Evolutionary conservation across 2,888 invertebrate species (phyloP), one percentile per base, ranked within the genome.

Genomic region (Ectropis crepuscularia): DNA sequence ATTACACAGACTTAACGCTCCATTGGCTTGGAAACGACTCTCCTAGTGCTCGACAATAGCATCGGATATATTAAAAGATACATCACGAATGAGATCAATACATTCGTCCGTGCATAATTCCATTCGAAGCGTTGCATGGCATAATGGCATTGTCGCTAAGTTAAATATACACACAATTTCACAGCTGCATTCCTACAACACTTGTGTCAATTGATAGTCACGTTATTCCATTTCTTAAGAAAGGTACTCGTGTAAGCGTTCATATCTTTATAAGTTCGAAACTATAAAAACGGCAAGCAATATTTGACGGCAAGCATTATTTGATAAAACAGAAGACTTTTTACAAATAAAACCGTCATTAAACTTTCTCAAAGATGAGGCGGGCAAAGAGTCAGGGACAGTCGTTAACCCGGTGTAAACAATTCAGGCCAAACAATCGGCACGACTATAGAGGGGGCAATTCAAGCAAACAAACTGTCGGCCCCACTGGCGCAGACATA

Each of bases 361-460:
- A 82, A 82, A 82, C 78, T 83, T 78, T 81, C 80, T 74, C 76
- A 65, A 76, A 79, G 79, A 81, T 77, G 75, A 77, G 66, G 63
- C 70, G 74, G 71, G 69, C 71, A 74, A 75, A 78, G 78, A 87
- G 88, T 86, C 89, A 87, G 82, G 85, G 87, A 72, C 88, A 87
- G 85, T 83, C 88, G 76, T 87, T 88, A 86, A 89, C 88, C 88
- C 82, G 79, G 67, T 71, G 79, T 80, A 80, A 86, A 87, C 87
- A 86, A 87, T 87, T 84, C 82, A 85, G 87, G 85, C 74, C 87
- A 85, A 81, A 82, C 84, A 84, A 85, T 86, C 83, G 76, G 74
- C 75, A 69, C 75, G 72, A 74, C 75, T 78, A 81, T 78, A 38
- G 51, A 53, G 79, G 81, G 79, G 82, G 79, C 84, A 79, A 78